These are phyloP conservation scores for Rhincodon typus DNA, from an alignment of 2,797 vertebrate genomes.

Conservation along the genomic window DNA sequence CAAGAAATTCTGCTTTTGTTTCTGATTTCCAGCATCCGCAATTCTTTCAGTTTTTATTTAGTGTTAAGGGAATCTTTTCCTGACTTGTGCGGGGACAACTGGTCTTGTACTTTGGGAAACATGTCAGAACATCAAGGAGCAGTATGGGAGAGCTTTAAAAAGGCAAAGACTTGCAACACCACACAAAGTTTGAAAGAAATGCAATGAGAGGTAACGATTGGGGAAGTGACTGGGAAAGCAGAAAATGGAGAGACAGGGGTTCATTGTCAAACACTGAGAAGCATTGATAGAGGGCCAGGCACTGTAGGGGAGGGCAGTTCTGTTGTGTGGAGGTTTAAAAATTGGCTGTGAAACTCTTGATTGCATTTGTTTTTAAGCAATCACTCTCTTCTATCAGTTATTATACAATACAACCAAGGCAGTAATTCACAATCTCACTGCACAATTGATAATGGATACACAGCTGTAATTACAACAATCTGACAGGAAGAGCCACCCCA, in stretches of 20 bases:
- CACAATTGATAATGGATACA: not conserved
- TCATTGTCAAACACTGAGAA: not conserved
- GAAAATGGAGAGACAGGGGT: not conserved
- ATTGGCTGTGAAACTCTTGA: not conserved
- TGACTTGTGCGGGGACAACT: not conserved
- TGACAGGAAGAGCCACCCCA: not conserved
- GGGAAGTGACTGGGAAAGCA: not conserved
- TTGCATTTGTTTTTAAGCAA: slow-evolving; percentile 26
- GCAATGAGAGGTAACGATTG: not conserved
- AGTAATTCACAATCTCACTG: not conserved
- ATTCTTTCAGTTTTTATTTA: too few relatives aligned
- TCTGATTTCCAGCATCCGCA: too few relatives aligned
- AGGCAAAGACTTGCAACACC: not conserved
- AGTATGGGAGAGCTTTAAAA: not conserved
- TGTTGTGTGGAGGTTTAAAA: not conserved
- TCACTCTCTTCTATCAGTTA: slow-evolving; percentile 1
- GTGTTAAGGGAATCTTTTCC: not conserved
- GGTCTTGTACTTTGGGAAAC: not conserved
- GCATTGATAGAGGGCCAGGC: not conserved
- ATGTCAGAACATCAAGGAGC: not conserved
- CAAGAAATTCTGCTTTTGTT: too few relatives aligned
- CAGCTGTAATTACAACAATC: not conserved
- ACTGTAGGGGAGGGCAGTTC: not conserved
- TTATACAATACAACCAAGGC: not conserved
- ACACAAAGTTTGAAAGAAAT: not conserved